Conservation (phyloP, 2,797 vertebrate genomes). For the Sarcophilus harrisii region DNA sequence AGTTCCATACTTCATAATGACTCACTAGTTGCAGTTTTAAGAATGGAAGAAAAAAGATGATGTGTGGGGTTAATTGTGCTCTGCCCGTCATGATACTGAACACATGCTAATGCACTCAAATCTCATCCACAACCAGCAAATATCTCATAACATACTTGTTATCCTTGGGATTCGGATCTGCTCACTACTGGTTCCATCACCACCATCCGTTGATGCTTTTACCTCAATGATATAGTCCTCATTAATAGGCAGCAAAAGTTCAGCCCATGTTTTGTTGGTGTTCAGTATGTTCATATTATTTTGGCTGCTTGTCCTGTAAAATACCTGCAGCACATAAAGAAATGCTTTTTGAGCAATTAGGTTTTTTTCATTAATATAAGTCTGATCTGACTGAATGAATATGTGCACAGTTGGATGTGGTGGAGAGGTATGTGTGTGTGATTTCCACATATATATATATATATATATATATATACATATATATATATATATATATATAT, state of each 20-base stretch:
- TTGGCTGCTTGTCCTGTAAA: conserved; percentile 91
- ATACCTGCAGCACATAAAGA: conserved; percentile 85
- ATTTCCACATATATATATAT: not conserved
- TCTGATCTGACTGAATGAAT: not conserved
- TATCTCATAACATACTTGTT: conserved; percentile 87
- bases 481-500: too few relatives aligned
- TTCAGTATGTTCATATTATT: conserved; percentile 84
- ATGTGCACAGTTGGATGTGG: not conserved
- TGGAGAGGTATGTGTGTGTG: not conserved
- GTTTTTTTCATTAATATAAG: not conserved
- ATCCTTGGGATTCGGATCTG: conserved; percentile 94
- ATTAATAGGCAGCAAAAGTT: conserved; percentile 88
- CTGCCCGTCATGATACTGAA: not conserved
- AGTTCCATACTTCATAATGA: not conserved
- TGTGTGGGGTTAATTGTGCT: not conserved
- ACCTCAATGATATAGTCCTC: conserved; percentile 95
- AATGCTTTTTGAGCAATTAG: not conserved
- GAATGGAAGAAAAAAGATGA: not conserved
- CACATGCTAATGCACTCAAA: not conserved
- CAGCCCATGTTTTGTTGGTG: conserved; percentile 89
- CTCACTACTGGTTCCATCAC: conserved; percentile 92
- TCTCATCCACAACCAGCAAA: not conserved
- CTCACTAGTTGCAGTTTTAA: not conserved
- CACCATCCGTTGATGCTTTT: conserved; percentile 91
- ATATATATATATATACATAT: too few relatives aligned